phyloP scores from a whole-genome alignment of 2,888 invertebrate genomes.

The Formica aserva region DNA sequence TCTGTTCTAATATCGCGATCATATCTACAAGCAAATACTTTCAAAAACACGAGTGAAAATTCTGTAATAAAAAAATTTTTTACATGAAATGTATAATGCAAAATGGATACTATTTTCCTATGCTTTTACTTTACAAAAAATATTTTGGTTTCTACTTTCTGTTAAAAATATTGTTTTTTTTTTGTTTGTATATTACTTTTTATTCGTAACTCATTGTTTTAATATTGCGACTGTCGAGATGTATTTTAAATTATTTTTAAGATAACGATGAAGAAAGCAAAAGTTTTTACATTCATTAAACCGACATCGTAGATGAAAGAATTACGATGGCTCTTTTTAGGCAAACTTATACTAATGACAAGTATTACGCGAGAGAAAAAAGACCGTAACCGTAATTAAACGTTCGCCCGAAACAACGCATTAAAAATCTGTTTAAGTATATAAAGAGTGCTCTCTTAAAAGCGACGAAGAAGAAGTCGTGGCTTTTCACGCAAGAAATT shows the following conservation, averaged over 20 bases:
- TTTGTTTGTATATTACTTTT: neutral
- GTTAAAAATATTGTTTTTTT: neutral
- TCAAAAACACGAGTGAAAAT: neutral
- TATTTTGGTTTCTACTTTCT: neutral
- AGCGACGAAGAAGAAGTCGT: neutral
- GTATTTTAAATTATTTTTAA: slow-evolving; percentile 1
- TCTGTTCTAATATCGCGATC: neutral
- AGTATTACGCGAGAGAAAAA: neutral
- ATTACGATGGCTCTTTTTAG: neutral
- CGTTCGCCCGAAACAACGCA: neutral
- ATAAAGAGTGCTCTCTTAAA: neutral
- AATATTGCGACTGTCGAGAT: neutral
- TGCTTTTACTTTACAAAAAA: neutral
- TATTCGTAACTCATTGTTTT: neutral
- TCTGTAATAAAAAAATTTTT: neutral
- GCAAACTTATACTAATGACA: neutral
- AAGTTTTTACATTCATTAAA: slow-evolving; percentile 5
- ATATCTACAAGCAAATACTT: neutral
- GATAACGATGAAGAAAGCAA: neutral
- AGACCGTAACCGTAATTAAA: slow-evolving; percentile 26
- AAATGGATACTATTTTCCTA: neutral
- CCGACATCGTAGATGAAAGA: slow-evolving; percentile 14
- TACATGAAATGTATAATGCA: neutral
- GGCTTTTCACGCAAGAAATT: slow-evolving; percentile 47
- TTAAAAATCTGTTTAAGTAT: neutral